phyloP scores from a whole-genome alignment of 2,888 invertebrate species.

The Noctua janthina region DNA sequence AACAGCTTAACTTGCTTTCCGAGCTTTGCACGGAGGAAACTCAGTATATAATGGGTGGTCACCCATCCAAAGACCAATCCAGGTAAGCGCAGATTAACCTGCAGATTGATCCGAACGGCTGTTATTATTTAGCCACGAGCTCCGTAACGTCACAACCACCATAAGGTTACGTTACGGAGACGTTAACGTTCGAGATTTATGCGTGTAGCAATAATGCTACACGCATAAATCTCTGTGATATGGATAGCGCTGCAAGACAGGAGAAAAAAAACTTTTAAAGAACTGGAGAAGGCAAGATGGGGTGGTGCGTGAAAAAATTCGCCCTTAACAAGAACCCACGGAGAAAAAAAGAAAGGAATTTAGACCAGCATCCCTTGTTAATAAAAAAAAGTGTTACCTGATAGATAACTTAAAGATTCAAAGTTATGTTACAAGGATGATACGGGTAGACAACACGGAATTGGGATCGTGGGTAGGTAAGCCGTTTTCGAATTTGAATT shows the following conservation, averaged over 20 bases:
- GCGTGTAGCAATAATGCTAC: too few relatives aligned
- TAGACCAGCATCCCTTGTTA: constrained; percentile 34
- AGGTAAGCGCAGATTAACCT: too few relatives aligned
- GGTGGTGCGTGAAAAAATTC: constrained; percentile 18
- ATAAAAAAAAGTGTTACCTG: constrained; percentile 49
- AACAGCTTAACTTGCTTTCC: too few relatives aligned
- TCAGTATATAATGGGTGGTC: too few relatives aligned
- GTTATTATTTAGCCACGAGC: too few relatives aligned
- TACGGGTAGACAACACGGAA: constrained; percentile 14
- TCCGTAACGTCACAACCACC: too few relatives aligned
- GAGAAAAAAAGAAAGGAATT: constrained; percentile 32
- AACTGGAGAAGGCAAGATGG: not conserved
- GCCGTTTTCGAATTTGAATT: not conserved
- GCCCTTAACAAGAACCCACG: constrained; percentile 1
- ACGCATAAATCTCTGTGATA: not conserved
- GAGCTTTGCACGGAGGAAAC: too few relatives aligned
- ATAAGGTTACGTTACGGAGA: too few relatives aligned
- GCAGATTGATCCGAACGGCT: too few relatives aligned
- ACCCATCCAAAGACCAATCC: too few relatives aligned
- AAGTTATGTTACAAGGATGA: constrained; percentile 14
- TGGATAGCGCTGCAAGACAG: not conserved
- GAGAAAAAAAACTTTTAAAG: not conserved
- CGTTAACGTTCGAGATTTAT: too few relatives aligned
- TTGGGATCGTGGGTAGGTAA: not conserved
- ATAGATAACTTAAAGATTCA: constrained; percentile 15